A percentile compares a stretch with the other conserved stretches of the same genome.
Evolutionary conservation across 2,113 vertebrate species (phyloP).

Genomic region (Cygnus atratus): DNA sequence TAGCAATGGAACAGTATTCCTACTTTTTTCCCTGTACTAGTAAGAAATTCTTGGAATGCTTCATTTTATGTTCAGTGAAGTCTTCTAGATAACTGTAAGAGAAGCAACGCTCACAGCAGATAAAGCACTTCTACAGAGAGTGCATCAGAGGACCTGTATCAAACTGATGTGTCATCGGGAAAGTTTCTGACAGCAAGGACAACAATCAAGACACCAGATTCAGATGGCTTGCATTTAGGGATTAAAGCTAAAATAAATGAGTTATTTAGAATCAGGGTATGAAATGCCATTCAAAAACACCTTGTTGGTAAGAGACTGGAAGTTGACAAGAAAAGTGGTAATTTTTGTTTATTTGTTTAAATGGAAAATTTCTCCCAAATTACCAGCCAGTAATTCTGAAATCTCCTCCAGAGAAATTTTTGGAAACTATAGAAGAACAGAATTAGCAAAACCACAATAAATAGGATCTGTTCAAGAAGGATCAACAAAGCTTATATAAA

Average conservation of each 20-base stretch:
- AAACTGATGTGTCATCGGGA: accelerated
- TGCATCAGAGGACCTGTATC: neutral
- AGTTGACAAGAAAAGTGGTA: neutral
- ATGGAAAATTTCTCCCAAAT: neutral
- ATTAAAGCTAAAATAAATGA: neutral
- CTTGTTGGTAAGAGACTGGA: neutral
- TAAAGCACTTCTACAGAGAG: neutral
- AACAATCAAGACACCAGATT: neutral
- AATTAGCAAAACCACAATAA: neutral
- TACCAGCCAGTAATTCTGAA: neutral
- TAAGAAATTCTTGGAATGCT: neutral
- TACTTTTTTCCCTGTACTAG: neutral
- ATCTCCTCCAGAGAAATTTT: neutral
- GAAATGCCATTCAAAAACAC: neutral
- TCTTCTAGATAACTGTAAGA: neutral
- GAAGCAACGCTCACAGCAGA: neutral
- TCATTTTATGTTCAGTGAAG: neutral
- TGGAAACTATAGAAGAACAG: neutral
- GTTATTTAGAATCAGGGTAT: neutral
- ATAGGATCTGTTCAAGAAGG: neutral
- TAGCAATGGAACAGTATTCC: neutral
- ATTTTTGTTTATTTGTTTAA: neutral
- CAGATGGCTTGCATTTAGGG: neutral
- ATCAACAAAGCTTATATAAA: neutral
- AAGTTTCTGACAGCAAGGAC: neutral